phyloP scores from a whole-genome alignment of 2,888 invertebrate species.

The Conus canariensis region DNA sequence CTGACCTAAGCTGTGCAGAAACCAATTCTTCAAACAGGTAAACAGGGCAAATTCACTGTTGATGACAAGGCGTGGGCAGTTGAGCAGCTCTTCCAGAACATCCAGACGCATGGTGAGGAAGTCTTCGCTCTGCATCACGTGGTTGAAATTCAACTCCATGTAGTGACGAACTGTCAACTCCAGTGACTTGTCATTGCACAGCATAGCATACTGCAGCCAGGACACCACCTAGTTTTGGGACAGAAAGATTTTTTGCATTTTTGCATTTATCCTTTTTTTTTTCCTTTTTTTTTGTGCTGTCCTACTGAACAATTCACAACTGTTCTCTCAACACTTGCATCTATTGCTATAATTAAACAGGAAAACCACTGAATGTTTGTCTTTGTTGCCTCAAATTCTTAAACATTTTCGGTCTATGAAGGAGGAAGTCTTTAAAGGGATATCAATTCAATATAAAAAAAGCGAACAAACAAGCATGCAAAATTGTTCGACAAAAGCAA shows the following conservation, averaged over 20 bases:
- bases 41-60: constrained; percentile 93
- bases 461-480: too few species aligned
- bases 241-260: constrained; percentile 66
- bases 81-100: constrained; percentile 87
- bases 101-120: constrained; percentile 91
- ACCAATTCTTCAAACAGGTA: constrained; percentile 88
- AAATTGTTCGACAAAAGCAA: too few species aligned
- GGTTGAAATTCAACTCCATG: constrained; percentile 93
- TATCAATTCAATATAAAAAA: too few species aligned
- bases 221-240: constrained; percentile 84
- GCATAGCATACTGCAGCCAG: constrained; percentile 94
- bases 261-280: too few species aligned
- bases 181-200: constrained; percentile 88
- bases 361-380: too few species aligned
- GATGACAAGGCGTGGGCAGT: constrained; percentile 92
- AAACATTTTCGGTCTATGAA: too few species aligned
- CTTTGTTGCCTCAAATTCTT: too few species aligned
- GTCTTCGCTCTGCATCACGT: constrained; percentile 88
- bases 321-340: too few species aligned
- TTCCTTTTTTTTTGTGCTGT: too few species aligned
- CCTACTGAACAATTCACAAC: too few species aligned
- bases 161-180: constrained; percentile 77
- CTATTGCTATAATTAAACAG: too few species aligned
- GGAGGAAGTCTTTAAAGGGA: too few species aligned
- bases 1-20: constrained; percentile 78